These are phyloP conservation scores for Pungitius pungitius DNA, from an alignment of 2,113 vertebrate species.

Conservation along the genomic window DNA sequence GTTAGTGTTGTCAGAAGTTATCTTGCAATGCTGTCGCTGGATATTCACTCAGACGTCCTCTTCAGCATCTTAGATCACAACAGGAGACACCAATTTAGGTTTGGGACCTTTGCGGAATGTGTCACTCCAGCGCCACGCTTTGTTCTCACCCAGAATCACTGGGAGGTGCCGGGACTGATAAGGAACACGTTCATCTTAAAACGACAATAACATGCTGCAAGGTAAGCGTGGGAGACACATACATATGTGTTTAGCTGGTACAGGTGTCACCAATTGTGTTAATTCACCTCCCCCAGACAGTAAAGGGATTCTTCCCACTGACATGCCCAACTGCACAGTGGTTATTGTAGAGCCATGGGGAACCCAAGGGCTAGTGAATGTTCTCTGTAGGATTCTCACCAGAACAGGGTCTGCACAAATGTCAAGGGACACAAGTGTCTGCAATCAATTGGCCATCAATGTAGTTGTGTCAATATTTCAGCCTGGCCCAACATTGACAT, in stretches of 20 bases:
- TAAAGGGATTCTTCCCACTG: not conserved
- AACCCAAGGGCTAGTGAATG: not conserved
- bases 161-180: not conserved
- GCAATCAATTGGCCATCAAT: too few relatives aligned
- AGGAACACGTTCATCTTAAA: constrained; percentile 4
- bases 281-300: not conserved
- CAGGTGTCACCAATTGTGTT: too few relatives aligned
- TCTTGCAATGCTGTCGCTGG: constrained; percentile 28
- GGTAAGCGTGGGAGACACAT: not conserved
- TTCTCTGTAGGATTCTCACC: not conserved
- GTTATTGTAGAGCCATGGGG: not conserved
- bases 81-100: constrained; percentile 18
- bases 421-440: too few relatives aligned
- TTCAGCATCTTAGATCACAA: constrained; percentile 36
- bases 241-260: not conserved
- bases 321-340: too few relatives aligned
- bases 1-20: constrained; percentile 25
- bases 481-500: too few relatives aligned
- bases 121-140: not conserved
- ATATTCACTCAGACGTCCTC: constrained; percentile 27
- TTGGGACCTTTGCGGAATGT: constrained; percentile 10
- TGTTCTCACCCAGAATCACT: not conserved
- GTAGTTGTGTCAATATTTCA: too few relatives aligned
- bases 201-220: not conserved
- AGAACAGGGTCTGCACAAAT: not conserved